Percentiles rank a stretch among this genome's conserved stretches.
Evolutionary conservation across 2,113 vertebrate species (phyloP).

Genomic region (Oenanthe melanoleuca): DNA sequence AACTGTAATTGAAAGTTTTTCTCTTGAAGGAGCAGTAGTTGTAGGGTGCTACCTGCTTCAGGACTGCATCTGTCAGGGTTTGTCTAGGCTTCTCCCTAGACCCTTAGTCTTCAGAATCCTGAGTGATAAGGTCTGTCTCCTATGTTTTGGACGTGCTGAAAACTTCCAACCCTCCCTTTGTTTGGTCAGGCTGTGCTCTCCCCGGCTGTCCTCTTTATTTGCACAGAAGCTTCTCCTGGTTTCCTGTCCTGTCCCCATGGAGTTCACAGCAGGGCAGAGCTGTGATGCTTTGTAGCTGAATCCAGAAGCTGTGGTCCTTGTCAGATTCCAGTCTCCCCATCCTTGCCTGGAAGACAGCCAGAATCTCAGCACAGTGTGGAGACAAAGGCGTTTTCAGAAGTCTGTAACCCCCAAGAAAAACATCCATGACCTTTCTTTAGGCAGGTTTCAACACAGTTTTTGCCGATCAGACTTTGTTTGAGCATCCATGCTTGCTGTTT

Average conservation of each 20-base stretch:
- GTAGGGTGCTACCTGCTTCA: neutral
- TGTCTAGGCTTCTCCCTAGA: neutral
- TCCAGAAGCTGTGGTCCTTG: conserved; percentile 45
- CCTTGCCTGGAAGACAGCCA: conserved; percentile 67
- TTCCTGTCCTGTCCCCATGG: conserved; percentile 1
- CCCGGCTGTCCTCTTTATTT: neutral
- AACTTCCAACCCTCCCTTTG: neutral
- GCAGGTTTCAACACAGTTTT: neutral
- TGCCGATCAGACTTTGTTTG: neutral
- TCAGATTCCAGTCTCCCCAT: conserved; percentile 34
- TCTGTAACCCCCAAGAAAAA: conserved; percentile 59
- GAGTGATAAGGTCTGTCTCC: neutral
- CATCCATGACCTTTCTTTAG: conserved; percentile 36
- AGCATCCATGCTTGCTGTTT: conserved; percentile 6
- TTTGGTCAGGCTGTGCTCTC: conserved; percentile 8
- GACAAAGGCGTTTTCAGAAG: conserved; percentile 63
- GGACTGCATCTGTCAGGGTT: neutral
- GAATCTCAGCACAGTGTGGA: conserved; percentile 14
- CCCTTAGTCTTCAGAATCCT: neutral
- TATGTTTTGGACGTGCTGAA: neutral
- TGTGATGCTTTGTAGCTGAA: conserved; percentile 36
- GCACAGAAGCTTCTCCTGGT: conserved; percentile 53
- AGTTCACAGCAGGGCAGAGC: conserved; percentile 9
- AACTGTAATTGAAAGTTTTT: neutral
- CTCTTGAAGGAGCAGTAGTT: neutral